Evolutionary conservation across 2,888 invertebrate species (phyloP), one percentile per base, ranked within the genome.

Genomic region (Norana najaformis): DNA sequence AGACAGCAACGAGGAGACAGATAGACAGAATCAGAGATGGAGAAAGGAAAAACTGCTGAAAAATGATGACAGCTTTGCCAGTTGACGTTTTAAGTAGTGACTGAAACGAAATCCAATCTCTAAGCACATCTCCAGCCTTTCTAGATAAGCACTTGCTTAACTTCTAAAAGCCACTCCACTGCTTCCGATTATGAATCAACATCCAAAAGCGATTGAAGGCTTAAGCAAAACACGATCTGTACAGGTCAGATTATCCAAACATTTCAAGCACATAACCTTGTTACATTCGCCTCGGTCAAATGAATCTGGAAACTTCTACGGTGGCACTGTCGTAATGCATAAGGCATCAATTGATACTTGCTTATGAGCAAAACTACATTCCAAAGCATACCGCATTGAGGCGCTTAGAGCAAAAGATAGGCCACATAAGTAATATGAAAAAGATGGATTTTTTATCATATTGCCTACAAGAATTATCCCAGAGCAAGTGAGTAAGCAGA

Each of bases 341-440:
- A n/a, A n/a, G n/a, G n/a, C 53, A 53, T 30, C 23, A 53, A 30
- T 53, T 30, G 23, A 53, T 53, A 30, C 3, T 23, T 30, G 30
- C 53, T 53, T 53, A 23, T 23, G 23, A 53, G 30, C 53, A 53
- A 53, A 53, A 53, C 53, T 30, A 53, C 23, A 53, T n/a, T n/a
- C n/a, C n/a, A n/a, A n/a, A n/a, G n/a, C n/a, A n/a, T n/a, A n/a
- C n/a, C n/a, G n/a, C 23, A 3, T 23, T 11, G 3, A 53, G 53
- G 11, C 18, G 18, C 47, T 20, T 4, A 4, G 69, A 69, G 6
- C 30, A n/a, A 11, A 69, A 69, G 30, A 69, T 69, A 30, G n/a
- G 69, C n/a, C n/a, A 69, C 69, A 69, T 69, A 69, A 69, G 69
- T n/a, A n/a, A n/a, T n/a, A 69, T n/a, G 69, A 69, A n/a, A n/a